Evolutionary conservation across 1,140 invertebrate species (phyloP).

Genomic region (Caenorhabditis inopinata): DNA sequence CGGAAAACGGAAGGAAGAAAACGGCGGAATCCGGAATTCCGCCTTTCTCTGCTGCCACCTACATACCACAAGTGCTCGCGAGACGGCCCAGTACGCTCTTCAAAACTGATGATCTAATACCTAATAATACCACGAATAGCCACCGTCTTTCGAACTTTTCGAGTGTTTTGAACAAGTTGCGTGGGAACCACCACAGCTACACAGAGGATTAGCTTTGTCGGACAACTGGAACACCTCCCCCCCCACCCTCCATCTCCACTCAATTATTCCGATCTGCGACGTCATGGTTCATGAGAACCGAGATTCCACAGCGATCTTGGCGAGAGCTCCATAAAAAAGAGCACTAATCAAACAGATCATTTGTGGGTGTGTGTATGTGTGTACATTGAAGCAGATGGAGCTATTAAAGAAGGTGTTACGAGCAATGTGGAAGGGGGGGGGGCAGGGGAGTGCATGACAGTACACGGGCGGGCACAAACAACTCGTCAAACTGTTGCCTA

Average conservation of each 20-base stretch:
- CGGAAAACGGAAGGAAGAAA: no score
- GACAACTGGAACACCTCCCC: no score
- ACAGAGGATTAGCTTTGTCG: not conserved
- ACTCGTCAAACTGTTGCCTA: slow-evolving; percentile 5
- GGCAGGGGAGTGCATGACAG: not conserved
- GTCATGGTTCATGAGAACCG: not conserved
- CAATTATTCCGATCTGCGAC: not conserved
- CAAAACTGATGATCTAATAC: no score
- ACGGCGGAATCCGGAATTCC: no score
- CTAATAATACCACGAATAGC: not conserved
- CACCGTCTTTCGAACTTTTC: not conserved
- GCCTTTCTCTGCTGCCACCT: no score
- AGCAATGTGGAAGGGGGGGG: not conserved
- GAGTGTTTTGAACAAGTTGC: not conserved
- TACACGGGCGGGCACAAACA: not conserved
- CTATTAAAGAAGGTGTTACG: slow-evolving; percentile 6
- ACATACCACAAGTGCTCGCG: no score
- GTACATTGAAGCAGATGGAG: not conserved
- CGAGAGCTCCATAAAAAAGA: no score
- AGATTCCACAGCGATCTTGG: not conserved
- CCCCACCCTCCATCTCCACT: no score
- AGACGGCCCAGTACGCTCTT: no score
- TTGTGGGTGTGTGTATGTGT: no score
- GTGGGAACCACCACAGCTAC: not conserved
- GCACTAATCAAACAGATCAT: no score